Evolutionary conservation across 1,140 invertebrate species (phyloP), one percentile per base, ranked within the genome.

Genomic region (Hyles vespertilio): DNA sequence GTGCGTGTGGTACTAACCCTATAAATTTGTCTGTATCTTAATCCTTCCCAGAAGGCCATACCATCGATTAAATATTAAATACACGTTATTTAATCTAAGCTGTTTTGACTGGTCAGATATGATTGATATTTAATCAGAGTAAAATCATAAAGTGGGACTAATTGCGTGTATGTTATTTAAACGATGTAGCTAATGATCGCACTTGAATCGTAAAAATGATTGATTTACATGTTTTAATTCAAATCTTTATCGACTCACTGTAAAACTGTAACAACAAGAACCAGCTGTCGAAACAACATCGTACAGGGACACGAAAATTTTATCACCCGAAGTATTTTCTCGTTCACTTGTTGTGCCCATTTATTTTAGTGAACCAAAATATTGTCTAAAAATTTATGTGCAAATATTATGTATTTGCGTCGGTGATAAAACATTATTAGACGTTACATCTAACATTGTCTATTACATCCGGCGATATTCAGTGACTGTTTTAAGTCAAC

Each of bases 301-400:
- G 47, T 57, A 57, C 46, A 58, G 55, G 58, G 63, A 60, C 61
- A 50, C n/a, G 49, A 44, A n/a, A 60, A 50, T 65, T 60, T 60
- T 58, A 65, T 64, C 55, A n/a, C 55, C 51, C 12, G 51, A 57
- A 46, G 58, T 65, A 54, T 58, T 65, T 51, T 51, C 40, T 45
- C 45, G 49, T 65, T 53, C 48, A 65, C 46, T 32, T 53, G 47
- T 48, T 6, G n/a, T n/a, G n/a, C n/a, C 9, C 40, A 59, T 56
- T 59, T 59, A 59, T 59, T 49, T 59, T 44, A 46, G 49, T 50
- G 46, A 49, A 60, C 50, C 54, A 45, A 59, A 69, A 69, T 63
- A 52, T 58, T 53, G 58, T 55, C 46, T 53, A 53, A 61, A 52
- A 59, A 65, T 69, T 72, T 72, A 72, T 69, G 56, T 63, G 22